phyloP scores from a whole-genome alignment of 2,888 invertebrate genomes.

The Catocala nupta region DNA sequence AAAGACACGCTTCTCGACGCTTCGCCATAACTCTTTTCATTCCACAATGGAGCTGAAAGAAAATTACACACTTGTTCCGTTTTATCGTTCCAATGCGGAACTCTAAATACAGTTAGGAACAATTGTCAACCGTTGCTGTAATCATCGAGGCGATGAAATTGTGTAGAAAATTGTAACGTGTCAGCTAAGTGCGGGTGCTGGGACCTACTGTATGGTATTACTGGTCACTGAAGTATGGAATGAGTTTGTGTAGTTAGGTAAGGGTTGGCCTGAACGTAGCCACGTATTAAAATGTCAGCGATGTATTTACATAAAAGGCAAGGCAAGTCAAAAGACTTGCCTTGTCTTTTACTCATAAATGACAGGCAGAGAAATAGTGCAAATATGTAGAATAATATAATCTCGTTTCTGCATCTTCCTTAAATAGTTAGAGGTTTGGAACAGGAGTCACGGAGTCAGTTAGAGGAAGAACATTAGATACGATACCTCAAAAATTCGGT shows the following conservation, averaged over 20 bases:
- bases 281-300: too few species aligned
- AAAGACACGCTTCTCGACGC: conserved; percentile 8
- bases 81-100: conserved; percentile 45
- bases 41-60: conserved; percentile 12
- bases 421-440: too few species aligned
- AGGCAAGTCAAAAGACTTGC: too few species aligned
- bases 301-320: too few species aligned
- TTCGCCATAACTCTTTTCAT: conserved; percentile 25
- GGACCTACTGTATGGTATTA: conserved; percentile 51
- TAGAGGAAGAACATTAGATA: too few species aligned
- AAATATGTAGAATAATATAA: too few species aligned
- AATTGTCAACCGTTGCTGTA: conserved; percentile 51
- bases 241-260: not conserved
- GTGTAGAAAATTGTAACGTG: conserved; percentile 79
- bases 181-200: conserved; percentile 19
- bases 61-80: conserved; percentile 27
- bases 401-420: too few species aligned
- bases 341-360: too few species aligned
- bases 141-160: conserved; percentile 71
- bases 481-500: too few species aligned
- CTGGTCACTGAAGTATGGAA: conserved; percentile 58
- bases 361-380: too few species aligned
- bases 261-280: too few species aligned
- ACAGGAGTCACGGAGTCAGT: too few species aligned
- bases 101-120: conserved; percentile 48